These are phyloP conservation scores for Lagopus muta DNA, from an alignment of 2,113 vertebrate genomes.

Conservation along the genomic window DNA sequence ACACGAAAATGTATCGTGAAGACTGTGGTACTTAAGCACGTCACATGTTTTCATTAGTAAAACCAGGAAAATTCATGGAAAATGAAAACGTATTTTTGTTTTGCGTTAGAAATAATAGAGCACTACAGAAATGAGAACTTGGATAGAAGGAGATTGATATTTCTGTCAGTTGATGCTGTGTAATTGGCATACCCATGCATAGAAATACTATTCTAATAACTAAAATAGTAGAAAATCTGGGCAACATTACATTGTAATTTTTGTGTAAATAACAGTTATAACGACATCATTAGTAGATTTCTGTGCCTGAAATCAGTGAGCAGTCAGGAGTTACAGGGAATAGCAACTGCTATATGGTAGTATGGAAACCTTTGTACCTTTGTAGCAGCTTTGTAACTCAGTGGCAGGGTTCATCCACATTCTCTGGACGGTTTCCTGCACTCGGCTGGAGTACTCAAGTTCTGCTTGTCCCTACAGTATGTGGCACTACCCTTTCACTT, in stretches of 20 bases:
- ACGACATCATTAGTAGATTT: neutral
- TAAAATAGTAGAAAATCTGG: neutral
- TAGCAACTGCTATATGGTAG: accelerated
- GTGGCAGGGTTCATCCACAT: no score
- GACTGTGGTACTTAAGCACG: neutral
- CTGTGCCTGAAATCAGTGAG: accelerated
- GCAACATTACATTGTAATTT: neutral
- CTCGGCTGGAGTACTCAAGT: accelerated
- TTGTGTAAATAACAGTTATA: neutral
- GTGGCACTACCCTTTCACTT: neutral
- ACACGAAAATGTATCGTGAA: neutral
- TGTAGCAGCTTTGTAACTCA: accelerated
- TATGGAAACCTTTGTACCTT: neutral
- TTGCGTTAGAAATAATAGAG: neutral
- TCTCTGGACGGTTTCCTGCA: neutral
- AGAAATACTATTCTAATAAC: neutral
- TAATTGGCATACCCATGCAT: neutral
- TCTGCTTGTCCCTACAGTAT: neutral
- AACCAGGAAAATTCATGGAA: neutral
- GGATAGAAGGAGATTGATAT: neutral
- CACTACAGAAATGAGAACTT: neutral
- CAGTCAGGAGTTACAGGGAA: accelerated
- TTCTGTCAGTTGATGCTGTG: neutral
- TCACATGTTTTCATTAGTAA: neutral
- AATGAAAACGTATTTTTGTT: neutral